Base-by-base conservation (phyloP, 37 sponge, comb jelly and placozoan species). In the Axinella damicornis region DNA sequence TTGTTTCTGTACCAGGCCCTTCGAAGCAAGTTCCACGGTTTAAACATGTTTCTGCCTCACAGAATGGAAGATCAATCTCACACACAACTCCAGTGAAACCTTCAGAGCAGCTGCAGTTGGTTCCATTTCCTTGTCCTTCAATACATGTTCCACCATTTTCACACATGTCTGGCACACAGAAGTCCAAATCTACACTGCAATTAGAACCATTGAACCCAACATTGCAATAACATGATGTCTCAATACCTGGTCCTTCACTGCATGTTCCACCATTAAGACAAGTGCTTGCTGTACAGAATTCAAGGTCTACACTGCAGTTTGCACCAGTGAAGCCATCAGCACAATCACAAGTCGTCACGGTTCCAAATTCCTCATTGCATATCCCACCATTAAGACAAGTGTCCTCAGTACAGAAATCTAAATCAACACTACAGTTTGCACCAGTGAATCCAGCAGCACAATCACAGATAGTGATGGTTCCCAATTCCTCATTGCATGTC, bases 11-110 rank as follows among this genome's bases (percentile, higher is more conserved):
- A 61, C 63, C 63, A 40, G 0, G 27, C 17, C 57, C 57, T 25
- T 91, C 87, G 20, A 83, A 70, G 69, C 91, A 90, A 6, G 85
- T 76, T 19, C 84, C 84, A 61, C 82, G 68, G 69, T 89, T 78
- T 27, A 57, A 17, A 74, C 91, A 91, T 14, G 72, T 57, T 20
- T 62, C 46, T 14, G 2, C 1, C 20, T 59, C 28, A 86, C 92
- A 91, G 17, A 59, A 57, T n/a, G 63, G 63, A 61, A 27, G 25
- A 11, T 21, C 76, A 77, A n/a, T 60, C 12, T 70, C 41, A 53
- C 86, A 86, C 36, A 62, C 57, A 37, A 57, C 64, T 55, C 81
- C 82, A 60, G 73, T 60, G n/a, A 36, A 78, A 20, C 70, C 61
- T 4, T 36, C 32, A 41, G 27, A 36, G 72, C 79, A 73, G 21